These are phyloP conservation scores for Prosapia bicincta DNA, from an alignment of 2,888 invertebrate species.

Conservation along the genomic window DNA sequence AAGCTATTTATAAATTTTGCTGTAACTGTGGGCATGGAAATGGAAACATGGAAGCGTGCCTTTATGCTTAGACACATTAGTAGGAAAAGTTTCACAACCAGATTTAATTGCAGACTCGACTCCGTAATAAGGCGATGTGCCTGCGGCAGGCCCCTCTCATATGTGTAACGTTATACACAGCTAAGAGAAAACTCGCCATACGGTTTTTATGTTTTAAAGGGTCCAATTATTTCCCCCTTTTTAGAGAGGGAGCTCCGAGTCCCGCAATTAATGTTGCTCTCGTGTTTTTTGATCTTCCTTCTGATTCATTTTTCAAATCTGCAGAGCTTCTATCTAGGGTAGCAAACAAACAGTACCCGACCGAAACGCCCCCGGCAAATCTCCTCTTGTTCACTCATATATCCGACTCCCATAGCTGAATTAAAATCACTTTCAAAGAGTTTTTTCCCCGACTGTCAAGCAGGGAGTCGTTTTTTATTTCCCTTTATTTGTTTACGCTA, in stretches of 20 bases:
- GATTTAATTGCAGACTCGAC: background rate
- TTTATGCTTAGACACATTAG: background rate
- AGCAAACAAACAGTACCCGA: background rate
- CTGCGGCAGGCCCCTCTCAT: no score
- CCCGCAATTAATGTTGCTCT: background rate
- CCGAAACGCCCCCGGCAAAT: background rate
- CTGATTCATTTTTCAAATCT: slow-evolving; percentile 2
- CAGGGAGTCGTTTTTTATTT: background rate
- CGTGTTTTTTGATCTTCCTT: background rate
- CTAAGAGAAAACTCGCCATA: background rate
- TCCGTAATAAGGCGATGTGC: background rate
- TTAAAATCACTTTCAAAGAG: background rate
- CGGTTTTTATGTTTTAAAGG: slow-evolving; percentile 2
- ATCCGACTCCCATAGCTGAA: background rate
- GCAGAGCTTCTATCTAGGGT: background rate
- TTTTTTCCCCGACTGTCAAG: background rate
- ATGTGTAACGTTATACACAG: background rate
- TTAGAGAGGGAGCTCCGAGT: background rate
- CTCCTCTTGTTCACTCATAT: background rate
- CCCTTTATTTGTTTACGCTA: background rate
- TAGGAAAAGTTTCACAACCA: background rate
- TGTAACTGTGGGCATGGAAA: no score
- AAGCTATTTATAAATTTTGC: no score
- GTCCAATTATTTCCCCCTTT: background rate
- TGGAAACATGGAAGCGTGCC: no score